Percentiles rank a stretch among this genome's conserved stretches.
phyloP scores from a whole-genome alignment of 1,140 invertebrate species.

The Leucophenga varia region DNA sequence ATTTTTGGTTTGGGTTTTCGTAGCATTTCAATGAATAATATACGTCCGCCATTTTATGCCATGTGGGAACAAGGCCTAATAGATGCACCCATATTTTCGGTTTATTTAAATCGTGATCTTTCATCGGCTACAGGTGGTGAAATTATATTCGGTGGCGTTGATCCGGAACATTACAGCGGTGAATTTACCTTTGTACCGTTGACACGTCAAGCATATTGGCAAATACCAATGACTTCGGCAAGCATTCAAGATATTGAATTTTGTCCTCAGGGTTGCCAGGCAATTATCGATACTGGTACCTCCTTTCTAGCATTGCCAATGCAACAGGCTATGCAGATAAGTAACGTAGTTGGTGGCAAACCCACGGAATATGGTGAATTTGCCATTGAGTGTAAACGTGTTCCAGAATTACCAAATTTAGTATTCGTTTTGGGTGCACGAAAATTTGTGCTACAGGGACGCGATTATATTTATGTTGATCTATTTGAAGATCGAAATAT shows the following conservation, averaged over 20 bases:
- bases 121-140: constrained; percentile 29
- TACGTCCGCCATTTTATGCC: constrained; percentile 90
- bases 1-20: constrained; percentile 91
- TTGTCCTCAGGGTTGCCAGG: constrained; percentile 62
- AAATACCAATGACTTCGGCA: constrained; percentile 37
- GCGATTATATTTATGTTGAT: constrained; percentile 41
- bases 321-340: constrained; percentile 34
- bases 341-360: constrained; percentile 32
- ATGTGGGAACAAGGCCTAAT: constrained; percentile 87
- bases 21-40: constrained; percentile 85
- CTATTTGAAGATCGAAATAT: constrained; percentile 18
- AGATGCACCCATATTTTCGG: constrained; percentile 83
- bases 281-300: constrained; percentile 78
- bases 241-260: constrained; percentile 31
- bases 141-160: constrained; percentile 46
- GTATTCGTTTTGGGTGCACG: constrained; percentile 33
- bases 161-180: constrained; percentile 31
- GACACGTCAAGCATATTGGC: constrained; percentile 45
- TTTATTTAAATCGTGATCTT: constrained; percentile 78
- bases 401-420: constrained; percentile 26
- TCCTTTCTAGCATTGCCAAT: constrained; percentile 70
- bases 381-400: constrained; percentile 24
- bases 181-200: constrained; percentile 48
- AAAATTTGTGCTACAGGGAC: constrained; percentile 24
- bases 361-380: constrained; percentile 33